phyloP scores from a whole-genome alignment of 2,888 invertebrate species.

The Cryptus viduatorius region DNA sequence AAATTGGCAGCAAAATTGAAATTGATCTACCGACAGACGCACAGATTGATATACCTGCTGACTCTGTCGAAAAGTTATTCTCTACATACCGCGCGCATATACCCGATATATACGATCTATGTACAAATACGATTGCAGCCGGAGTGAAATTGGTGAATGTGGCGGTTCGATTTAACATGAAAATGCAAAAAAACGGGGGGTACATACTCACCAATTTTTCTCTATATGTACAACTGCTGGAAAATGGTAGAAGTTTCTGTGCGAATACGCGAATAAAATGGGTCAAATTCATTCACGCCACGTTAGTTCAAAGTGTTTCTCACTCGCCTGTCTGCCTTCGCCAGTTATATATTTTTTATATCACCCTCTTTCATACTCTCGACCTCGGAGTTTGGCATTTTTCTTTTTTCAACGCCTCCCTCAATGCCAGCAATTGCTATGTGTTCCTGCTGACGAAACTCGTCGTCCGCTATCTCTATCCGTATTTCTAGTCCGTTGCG shows the following conservation, averaged over 20 bases:
- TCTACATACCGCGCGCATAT: background rate
- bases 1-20: no score
- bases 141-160: background rate
- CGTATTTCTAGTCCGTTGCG: conserved; percentile 25
- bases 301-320: conserved; percentile 34
- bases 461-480: conserved; percentile 9
- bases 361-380: conserved; percentile 17
- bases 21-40: background rate
- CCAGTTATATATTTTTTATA: conserved; percentile 2
- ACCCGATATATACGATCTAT: background rate
- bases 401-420: background rate
- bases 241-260: background rate
- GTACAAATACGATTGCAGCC: background rate
- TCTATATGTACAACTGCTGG: background rate
- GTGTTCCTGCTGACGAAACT: conserved; percentile 19
- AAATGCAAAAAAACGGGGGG: background rate
- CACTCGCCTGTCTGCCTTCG: conserved; percentile 8
- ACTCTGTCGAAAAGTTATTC: no score
- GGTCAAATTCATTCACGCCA: conserved; percentile 45
- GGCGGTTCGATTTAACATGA: background rate
- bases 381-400: conserved; percentile 1
- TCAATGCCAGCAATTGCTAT: conserved; percentile 22
- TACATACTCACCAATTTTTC: background rate
- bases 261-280: conserved; percentile 17
- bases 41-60: no score